A percentile compares a stretch with the other conserved stretches of the same genome.
phyloP scores from a whole-genome alignment of 2,888 invertebrate species.

The Heliconius sara region DNA sequence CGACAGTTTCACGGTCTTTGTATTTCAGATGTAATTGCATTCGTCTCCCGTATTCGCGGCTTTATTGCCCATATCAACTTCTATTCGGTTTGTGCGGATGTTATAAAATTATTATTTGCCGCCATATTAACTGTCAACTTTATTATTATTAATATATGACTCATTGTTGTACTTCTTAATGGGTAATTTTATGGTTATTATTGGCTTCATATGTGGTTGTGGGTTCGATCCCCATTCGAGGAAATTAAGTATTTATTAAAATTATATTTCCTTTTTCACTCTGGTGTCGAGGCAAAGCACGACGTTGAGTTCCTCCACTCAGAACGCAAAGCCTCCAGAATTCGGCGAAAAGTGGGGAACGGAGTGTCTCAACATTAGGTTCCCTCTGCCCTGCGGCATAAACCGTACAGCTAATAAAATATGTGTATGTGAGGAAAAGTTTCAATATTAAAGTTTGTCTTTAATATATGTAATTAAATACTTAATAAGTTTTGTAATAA shows the following conservation, averaged over 20 bases:
- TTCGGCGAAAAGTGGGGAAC: too few species aligned
- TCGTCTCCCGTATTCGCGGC: conserved; percentile 66
- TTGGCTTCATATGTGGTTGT: conserved; percentile 5
- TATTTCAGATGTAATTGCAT: conserved; percentile 74
- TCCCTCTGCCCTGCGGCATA: too few species aligned
- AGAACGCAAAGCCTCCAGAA: too few species aligned
- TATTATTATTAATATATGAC: conserved; percentile 46
- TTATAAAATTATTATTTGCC: conserved; percentile 55
- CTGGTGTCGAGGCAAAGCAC: too few species aligned
- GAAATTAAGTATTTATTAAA: too few species aligned
- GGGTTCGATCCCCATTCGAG: too few species aligned
- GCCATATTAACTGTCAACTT: conserved; percentile 52
- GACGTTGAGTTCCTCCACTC: too few species aligned
- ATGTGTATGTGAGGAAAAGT: too few species aligned
- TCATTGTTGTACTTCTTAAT: conserved; percentile 42
- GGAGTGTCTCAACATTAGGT: too few species aligned
- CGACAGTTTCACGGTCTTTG: conserved; percentile 58
- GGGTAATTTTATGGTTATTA: conserved; percentile 35
- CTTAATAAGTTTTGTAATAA: neutral
- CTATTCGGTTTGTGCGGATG: conserved; percentile 55
- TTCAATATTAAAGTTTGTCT: neutral
- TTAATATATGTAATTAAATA: neutral
- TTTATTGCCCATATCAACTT: conserved; percentile 82
- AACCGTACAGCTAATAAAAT: too few species aligned
- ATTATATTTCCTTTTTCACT: too few species aligned